Conservation (phyloP, 2,888 invertebrate genomes). For the Meta bourneti region DNA sequence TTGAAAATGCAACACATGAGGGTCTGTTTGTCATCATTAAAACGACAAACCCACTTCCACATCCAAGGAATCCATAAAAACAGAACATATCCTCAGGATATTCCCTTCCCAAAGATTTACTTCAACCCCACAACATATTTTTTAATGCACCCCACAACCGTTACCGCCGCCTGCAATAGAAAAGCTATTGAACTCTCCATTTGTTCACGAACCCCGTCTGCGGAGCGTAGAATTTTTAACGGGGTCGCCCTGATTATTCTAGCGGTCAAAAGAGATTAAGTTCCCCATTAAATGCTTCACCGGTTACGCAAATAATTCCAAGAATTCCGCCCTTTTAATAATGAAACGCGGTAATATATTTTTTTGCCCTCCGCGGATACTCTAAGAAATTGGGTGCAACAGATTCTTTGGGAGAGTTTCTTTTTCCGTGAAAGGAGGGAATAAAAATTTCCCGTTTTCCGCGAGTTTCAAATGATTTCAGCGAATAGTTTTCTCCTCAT, state of each 20-base stretch:
- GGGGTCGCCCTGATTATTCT: slow-evolving; percentile 21
- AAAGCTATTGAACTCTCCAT: slow-evolving; percentile 6
- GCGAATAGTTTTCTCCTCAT: slow-evolving; percentile 39
- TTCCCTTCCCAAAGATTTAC: not conserved
- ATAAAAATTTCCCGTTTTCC: not conserved
- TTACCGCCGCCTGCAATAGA: not conserved
- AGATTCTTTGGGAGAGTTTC: slow-evolving; percentile 31
- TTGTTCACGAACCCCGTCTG: slow-evolving; percentile 1
- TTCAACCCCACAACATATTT: not conserved
- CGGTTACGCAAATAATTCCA: slow-evolving; percentile 51
- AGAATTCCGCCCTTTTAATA: slow-evolving; percentile 52
- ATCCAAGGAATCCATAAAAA: not conserved
- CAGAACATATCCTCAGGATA: not conserved
- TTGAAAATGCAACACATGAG: no score
- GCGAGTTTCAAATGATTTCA: slow-evolving; percentile 30
- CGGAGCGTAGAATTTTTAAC: not conserved
- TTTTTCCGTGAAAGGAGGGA: not conserved
- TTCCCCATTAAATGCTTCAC: slow-evolving; percentile 55
- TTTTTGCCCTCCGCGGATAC: not conserved
- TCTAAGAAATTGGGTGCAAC: slow-evolving; percentile 51
- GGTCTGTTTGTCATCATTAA: not conserved
- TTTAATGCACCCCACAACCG: not conserved
- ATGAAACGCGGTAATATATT: slow-evolving; percentile 36
- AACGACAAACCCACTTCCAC: not conserved
- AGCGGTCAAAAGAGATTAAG: slow-evolving; percentile 45